Base-by-base conservation (phyloP, 2,113 vertebrate genomes). In the Merops nubicus region DNA sequence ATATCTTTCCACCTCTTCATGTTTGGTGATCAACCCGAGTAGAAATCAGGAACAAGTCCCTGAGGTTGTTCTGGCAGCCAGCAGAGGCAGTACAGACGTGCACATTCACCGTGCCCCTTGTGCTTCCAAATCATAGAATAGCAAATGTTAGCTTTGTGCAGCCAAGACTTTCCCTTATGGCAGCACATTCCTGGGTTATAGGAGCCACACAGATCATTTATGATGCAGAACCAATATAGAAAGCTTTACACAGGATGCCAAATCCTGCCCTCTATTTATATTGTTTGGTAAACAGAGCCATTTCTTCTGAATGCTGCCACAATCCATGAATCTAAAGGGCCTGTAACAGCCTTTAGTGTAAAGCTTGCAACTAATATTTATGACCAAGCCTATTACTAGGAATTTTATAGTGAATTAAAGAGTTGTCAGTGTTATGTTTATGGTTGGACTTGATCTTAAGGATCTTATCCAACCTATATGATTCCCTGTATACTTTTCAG, bases 1-100 rank as follows among this genome's bases (percentile, higher is more conserved):
- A 3, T 5, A 6, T 23, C 18, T 48, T 59, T 53, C 10, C 18
- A 23, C 15, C 31, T 43, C 53, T 42, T 2, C 11, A 2, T 15
- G 1, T 17, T 15, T 38, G 22, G 21, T 22, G 42, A 47, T 22
- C 14, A 73, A 15, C 29, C 47, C 31, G 9, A 6, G 1, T 0
- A 3, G n/a, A 38, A 16, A 17, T 28, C 4, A 9, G n/a, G 65
- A 87, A 33, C 6, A 59, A 42, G 18, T 8, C 53, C 72, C 68
- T 3, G 11, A 4, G 31, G 54, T 13, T 42, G 22, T 8, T 42
- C 5, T 15, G 25, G 64, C 65, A 91, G 21, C 12, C 9, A 17
- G 79, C 63, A 80, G 33, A 42, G 25, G 38, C 59, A 43, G 28
- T 5, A 63, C 33, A 54, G 53, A 29, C 4, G 2, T 8, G 42